Conservation (phyloP, 2,888 invertebrate species). For the Metopia argyrocephala region DNA sequence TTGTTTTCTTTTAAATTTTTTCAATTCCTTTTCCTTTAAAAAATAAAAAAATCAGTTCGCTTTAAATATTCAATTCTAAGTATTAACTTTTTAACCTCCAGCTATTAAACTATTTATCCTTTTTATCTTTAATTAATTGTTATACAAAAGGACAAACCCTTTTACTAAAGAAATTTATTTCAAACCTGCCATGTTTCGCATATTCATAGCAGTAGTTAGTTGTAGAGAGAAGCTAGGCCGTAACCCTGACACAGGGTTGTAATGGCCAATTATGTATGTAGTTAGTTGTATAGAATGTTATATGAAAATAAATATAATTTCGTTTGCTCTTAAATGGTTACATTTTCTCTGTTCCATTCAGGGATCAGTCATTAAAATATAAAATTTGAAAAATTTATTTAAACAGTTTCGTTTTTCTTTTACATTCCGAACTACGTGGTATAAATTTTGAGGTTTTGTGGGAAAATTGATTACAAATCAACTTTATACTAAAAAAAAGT, state of each 20-base stretch:
- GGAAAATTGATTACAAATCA: slow-evolving; percentile 27
- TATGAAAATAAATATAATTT: slow-evolving; percentile 44
- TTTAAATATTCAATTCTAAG: not conserved
- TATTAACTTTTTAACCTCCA: slow-evolving; percentile 43
- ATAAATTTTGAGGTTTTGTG: slow-evolving; percentile 44
- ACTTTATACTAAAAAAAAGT: slow-evolving; percentile 30
- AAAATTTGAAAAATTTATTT: slow-evolving; percentile 41
- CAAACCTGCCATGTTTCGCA: too few relatives aligned
- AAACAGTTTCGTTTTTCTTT: slow-evolving; percentile 1
- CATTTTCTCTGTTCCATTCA: not conserved
- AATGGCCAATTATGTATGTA: too few relatives aligned
- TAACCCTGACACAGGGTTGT: too few relatives aligned
- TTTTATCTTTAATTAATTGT: not conserved
- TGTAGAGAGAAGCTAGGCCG: too few relatives aligned
- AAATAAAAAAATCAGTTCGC: not conserved
- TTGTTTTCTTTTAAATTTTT: not conserved
- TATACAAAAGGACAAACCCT: not conserved
- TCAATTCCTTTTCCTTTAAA: not conserved
- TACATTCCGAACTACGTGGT: not conserved
- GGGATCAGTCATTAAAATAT: slow-evolving; percentile 28
- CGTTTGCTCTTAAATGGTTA: slow-evolving; percentile 23
- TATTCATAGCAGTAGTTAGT: too few relatives aligned
- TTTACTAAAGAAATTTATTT: too few relatives aligned
- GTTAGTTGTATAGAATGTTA: too few relatives aligned
- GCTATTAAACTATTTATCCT: slow-evolving; percentile 40